Evolutionary conservation across 2,888 invertebrate genomes (phyloP), one percentile per base, ranked within the genome.

Genomic region (Hermaeophaga mercurialis): DNA sequence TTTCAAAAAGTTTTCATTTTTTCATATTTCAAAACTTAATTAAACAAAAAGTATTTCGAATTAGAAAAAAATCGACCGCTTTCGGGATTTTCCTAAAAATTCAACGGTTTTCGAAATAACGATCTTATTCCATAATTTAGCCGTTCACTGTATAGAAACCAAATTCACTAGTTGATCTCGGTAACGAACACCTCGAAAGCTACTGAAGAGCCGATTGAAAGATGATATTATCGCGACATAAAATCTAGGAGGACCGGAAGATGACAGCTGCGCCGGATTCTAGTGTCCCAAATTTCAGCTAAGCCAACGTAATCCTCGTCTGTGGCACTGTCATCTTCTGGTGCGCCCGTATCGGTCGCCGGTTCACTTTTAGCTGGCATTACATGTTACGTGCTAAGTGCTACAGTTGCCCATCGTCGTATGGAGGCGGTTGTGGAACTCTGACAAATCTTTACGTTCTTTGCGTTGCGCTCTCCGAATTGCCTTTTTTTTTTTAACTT

Each of bases 391-490:
- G 52, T 43, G 52, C 22, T 47, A 34, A 31, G 45, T 43, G 63
- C 64, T 47, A 68, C 70, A 72, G 72, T 72, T 69, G 69, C 64
- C 63, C 63, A 61, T 58, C 58, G 66, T 64, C 45, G 67, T 66
- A 65, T 66, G 68, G 66, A 67, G 70, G 65, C 56, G 68, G 61
- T 59, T 59, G 62, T 56, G 54, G 46, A 56, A 52, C 33, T 59
- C 53, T 62, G 26, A 28, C 19, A 38, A 33, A 43, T 24, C 43
- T 22, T 39, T 3, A 15, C 43, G 43, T 36, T 31, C 11, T 39
- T 39, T 39, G 3, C n/a, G n/a, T 38, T 11, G 9, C 18, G 12
- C 8, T 14, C 4, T 38, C 12, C 12, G 15, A 7, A 14, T 38
- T 5, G 17, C 14, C 3, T 14, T 38, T 18, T 8, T 14, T 11